Evolutionary conservation across 2,888 invertebrate genomes (phyloP).

Genomic region (Lepidonotus clava): DNA sequence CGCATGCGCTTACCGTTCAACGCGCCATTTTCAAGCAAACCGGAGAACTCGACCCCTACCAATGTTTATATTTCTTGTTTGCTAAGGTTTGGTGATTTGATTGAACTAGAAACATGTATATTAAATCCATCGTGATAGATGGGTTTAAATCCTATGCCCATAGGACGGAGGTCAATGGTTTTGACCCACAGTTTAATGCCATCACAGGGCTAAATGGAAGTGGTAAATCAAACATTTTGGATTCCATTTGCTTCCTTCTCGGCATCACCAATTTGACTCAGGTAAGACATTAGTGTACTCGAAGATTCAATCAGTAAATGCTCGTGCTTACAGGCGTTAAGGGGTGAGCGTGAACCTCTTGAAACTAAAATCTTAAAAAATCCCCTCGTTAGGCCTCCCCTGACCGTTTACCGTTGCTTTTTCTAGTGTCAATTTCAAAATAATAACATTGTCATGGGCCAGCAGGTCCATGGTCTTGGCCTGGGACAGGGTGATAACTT

Average conservation of each 20-base stretch:
- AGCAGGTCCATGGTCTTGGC: too few relatives aligned
- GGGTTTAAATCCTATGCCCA: slow-evolving; percentile 99
- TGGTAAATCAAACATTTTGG: slow-evolving; percentile 98
- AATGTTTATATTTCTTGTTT: not conserved
- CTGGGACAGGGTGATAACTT: too few relatives aligned
- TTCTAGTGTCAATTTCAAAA: not conserved
- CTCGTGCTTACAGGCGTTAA: too few relatives aligned
- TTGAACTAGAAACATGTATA: slow-evolving; percentile 62
- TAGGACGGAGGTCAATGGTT: slow-evolving; percentile 93
- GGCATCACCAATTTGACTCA: slow-evolving; percentile 95
- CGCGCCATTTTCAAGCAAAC: slow-evolving; percentile 49
- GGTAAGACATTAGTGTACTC: too few relatives aligned
- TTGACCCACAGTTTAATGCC: slow-evolving; percentile 97
- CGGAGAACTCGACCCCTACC: not conserved
- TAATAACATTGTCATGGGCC: too few relatives aligned
- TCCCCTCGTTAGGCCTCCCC: not conserved
- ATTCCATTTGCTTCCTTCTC: slow-evolving; percentile 97
- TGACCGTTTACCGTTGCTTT: not conserved
- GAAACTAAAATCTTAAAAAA: too few relatives aligned
- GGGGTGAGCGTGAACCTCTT: too few relatives aligned
- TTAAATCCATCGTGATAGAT: slow-evolving; percentile 68
- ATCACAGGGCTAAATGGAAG: slow-evolving; percentile 99
- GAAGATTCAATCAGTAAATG: too few relatives aligned
- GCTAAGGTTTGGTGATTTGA: not conserved
- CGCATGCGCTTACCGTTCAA: not conserved